A percentile compares a stretch with the other conserved stretches of the same genome.
Evolutionary conservation across 2,113 vertebrate genomes (phyloP).

Genomic region (Sebastes fasciatus): DNA sequence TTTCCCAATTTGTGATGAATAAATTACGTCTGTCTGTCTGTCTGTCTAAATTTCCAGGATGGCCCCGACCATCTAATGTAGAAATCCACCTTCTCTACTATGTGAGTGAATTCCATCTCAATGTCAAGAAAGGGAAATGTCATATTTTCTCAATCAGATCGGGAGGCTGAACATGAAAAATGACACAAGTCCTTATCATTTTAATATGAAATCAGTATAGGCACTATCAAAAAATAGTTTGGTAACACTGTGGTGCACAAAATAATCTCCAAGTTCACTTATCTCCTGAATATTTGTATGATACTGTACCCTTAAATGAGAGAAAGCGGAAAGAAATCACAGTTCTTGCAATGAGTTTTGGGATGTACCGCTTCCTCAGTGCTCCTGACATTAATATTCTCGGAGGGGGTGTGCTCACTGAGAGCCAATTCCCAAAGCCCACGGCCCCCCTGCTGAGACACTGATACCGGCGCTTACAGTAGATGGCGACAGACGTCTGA

Average conservation of each 20-base stretch:
- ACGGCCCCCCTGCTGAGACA: constrained; percentile 32
- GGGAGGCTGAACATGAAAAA: not conserved
- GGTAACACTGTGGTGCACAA: not conserved
- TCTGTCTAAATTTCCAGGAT: not conserved
- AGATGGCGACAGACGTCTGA: constrained; percentile 71
- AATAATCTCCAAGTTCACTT: not conserved
- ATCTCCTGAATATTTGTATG: not conserved
- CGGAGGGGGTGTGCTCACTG: not conserved
- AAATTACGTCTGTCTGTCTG: no score
- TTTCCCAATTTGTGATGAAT: no score
- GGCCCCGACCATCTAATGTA: not conserved
- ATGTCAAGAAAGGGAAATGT: not conserved
- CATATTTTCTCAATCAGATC: not conserved
- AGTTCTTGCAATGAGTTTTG: not conserved
- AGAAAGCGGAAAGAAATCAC: not conserved
- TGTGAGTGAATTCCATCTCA: not conserved
- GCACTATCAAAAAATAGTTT: not conserved
- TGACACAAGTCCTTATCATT: not conserved
- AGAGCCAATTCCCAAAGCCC: constrained; percentile 44
- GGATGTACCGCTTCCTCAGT: not conserved
- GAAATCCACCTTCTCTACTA: not conserved
- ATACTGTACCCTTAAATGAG: not conserved
- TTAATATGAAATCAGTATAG: not conserved
- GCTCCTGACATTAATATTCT: constrained; percentile 54
- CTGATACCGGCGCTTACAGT: constrained; percentile 57